A percentile compares a stretch with the other conserved stretches of the same genome.
Conservation (phyloP, 1,140 invertebrate genomes). For the Campoletis sonorensis region DNA sequence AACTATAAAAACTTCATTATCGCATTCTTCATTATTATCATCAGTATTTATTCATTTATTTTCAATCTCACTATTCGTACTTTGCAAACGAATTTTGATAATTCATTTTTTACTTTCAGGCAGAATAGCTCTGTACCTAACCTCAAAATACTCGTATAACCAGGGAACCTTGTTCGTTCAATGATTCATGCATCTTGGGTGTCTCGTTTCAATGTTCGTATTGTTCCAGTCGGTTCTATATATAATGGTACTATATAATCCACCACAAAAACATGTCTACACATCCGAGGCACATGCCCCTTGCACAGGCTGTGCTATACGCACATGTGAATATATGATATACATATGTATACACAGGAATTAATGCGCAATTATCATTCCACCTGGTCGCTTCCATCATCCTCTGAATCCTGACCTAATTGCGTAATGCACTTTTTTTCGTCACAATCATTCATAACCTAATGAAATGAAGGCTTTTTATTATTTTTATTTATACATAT, state of each 20-base stretch:
- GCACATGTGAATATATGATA: too few species aligned
- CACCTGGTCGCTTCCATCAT: neutral
- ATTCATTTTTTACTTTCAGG: too few species aligned
- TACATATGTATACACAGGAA: neutral
- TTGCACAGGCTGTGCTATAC: neutral
- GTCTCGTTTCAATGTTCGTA: neutral
- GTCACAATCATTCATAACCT: neutral
- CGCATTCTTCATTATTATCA: too few species aligned
- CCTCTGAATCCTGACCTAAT: neutral
- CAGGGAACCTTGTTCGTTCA: too few species aligned
- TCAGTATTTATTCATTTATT: too few species aligned
- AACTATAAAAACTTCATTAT: too few species aligned
- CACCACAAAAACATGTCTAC: constrained; percentile 3
- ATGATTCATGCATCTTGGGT: neutral
- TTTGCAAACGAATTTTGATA: too few species aligned
- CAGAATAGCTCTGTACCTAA: too few species aligned
- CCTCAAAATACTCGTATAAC: too few species aligned
- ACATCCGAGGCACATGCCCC: neutral
- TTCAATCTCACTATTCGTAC: too few species aligned
- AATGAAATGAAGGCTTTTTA: too few species aligned
- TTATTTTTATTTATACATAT: too few species aligned
- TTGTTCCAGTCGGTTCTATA: neutral
- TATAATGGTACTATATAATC: neutral
- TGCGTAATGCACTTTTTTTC: neutral
- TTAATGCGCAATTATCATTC: neutral